Base-by-base conservation (phyloP, 2,888 invertebrate genomes). In the Hemistola chrysoprasaria region DNA sequence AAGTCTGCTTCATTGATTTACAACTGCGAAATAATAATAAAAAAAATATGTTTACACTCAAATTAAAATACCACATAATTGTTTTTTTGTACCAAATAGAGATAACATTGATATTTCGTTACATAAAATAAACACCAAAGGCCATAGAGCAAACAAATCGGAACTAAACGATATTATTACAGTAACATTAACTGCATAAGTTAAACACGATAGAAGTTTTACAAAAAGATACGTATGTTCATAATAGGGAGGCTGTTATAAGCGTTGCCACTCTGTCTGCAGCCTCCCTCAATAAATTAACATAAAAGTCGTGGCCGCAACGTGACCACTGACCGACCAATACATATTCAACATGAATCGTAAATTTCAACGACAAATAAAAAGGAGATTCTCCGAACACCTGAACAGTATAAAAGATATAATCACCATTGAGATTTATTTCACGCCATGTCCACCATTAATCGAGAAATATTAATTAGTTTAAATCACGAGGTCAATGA, bases 261-360 rank as follows among this genome's bases (percentile, higher is more conserved):
- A 56, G 50, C 30, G 82, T 73, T 79, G 85, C 86, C 86, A 83
- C 66, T 70, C 79, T 80, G 86, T 86, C 86, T 86, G 74, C 71
- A 75, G 47, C 55, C 58, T 63, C 72, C 54, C 48, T 53, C 48
- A 47, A 44, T 35, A 54, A 59, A 81, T 83, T 83, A 64, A 65
- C 78, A 83, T 83, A 81, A 71, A 59, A 58, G 60, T 61, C 67
- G 65, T 62, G 68, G 43, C 50, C 54, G 49, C 67, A 71, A 77
- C 79, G 73, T 80, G 79, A 80, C n/a, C n/a, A n/a, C n/a, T n/a
- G n/a, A n/a, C 69, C 64, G 50, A 40, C 59, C 64, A 71, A 72
- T 69, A 64, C 60, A 67, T 67, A 71, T 71, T 72, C 62, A 72
- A 67, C 56, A 59, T 42, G 56, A 63, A 65, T 79, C 76, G 71